A percentile compares a stretch with the other conserved stretches of the same genome.
phyloP scores from a whole-genome alignment of 2,113 vertebrate genomes.

The Serinus canaria region DNA sequence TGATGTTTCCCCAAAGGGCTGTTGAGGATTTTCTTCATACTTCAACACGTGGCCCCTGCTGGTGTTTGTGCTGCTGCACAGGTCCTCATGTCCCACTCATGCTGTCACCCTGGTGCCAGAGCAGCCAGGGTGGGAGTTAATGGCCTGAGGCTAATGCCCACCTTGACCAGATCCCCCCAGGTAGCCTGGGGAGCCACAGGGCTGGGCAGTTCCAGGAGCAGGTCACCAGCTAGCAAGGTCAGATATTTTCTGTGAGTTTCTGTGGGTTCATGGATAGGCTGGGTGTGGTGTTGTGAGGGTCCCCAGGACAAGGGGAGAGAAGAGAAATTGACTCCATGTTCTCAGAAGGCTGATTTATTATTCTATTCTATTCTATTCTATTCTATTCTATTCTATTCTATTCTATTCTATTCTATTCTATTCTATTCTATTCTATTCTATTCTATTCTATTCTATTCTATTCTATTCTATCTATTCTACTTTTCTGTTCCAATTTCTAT shows the following conservation, averaged over 20 bases:
- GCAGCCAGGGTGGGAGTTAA: not conserved
- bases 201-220: not conserved
- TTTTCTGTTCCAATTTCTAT: too few relatives aligned
- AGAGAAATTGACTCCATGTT: too few relatives aligned
- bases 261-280: accelerated
- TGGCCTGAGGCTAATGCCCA: not conserved
- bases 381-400: too few relatives aligned
- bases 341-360: too few relatives aligned
- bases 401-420: too few relatives aligned
- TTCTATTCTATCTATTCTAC: too few relatives aligned
- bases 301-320: too few relatives aligned
- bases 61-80: not conserved
- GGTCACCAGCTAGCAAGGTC: not conserved
- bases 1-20: not conserved
- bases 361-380: too few relatives aligned
- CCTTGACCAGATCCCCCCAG: not conserved
- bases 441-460: too few relatives aligned
- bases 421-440: too few relatives aligned
- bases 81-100: not conserved
- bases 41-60: not conserved
- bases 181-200: not conserved
- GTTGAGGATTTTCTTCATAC: not conserved
- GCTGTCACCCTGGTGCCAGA: not conserved
- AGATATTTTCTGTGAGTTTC: not conserved
- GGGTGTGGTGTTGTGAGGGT: too few relatives aligned